Percentiles rank a stretch among this genome's conserved stretches.
Conservation (phyloP, 2,113 vertebrate genomes). For the Microtus montanus region DNA sequence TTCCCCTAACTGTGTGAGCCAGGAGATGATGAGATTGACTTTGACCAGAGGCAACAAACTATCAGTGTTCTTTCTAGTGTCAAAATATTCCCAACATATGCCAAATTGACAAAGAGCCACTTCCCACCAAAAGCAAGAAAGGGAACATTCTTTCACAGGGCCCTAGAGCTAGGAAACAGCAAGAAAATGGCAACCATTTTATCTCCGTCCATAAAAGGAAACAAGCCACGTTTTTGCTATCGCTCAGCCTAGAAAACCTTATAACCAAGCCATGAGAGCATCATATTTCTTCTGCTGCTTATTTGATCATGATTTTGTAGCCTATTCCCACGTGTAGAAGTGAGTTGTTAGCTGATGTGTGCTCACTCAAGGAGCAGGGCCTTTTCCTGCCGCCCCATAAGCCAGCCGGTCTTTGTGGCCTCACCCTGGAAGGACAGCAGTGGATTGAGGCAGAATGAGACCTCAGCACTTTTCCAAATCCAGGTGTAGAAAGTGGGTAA, state of each 20-base stretch:
- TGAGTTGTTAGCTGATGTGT: neutral
- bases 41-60: constrained; percentile 40
- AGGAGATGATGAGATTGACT: constrained; percentile 4
- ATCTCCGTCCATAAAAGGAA: constrained; percentile 52
- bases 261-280: neutral
- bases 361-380: neutral
- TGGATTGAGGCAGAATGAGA: constrained; percentile 23
- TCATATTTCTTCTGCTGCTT: neutral
- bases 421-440: neutral
- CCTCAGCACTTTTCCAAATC: constrained; percentile 58
- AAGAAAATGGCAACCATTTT: constrained; percentile 62
- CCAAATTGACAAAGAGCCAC: constrained; percentile 11
- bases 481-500: constrained; percentile 60
- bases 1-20: neutral
- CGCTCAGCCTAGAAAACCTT: neutral
- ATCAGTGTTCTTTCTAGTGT: constrained; percentile 38
- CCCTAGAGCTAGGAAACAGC: constrained; percentile 38
- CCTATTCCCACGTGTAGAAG: neutral
- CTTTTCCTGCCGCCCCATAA: neutral
- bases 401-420: neutral
- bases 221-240: constrained; percentile 34
- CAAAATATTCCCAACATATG: constrained; percentile 57
- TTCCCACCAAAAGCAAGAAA: constrained; percentile 56
- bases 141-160: constrained; percentile 49
- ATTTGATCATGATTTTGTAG: neutral